Conservation (phyloP, 2,113 vertebrate genomes). For the Lophochroa leadbeateri region DNA sequence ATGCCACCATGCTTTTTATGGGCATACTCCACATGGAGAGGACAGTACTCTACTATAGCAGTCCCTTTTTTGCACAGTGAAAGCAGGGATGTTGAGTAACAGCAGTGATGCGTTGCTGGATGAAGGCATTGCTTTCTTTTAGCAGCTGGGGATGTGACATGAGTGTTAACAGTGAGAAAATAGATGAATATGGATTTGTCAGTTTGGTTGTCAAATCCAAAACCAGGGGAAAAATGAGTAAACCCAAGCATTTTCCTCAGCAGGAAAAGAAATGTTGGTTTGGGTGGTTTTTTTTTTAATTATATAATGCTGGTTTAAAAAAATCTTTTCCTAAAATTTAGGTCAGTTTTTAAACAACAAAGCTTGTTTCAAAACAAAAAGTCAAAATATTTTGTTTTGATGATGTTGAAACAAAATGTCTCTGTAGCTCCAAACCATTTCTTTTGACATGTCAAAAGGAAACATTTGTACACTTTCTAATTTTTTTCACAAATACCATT, state of each 20-base stretch:
- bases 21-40: not conserved
- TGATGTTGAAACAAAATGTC: slow-evolving; percentile 22
- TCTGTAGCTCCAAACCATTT: not conserved
- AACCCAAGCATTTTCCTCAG: not conserved
- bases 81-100: not conserved
- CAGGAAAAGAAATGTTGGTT: not conserved
- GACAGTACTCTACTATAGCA: not conserved
- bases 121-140: not conserved
- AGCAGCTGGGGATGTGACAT: not conserved
- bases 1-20: not conserved
- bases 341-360: slow-evolving; percentile 50
- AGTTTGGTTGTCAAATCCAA: not conserved
- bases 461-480: slow-evolving; percentile 63
- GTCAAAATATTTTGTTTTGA: slow-evolving; percentile 66
- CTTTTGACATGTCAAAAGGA: slow-evolving; percentile 44
- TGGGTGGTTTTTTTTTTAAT: not conserved
- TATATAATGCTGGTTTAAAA: not conserved
- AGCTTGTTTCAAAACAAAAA: slow-evolving; percentile 49
- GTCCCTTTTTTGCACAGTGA: not conserved
- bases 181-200: slow-evolving; percentile 44
- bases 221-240: not conserved
- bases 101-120: not conserved
- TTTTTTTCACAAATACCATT: slow-evolving; percentile 40
- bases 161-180: not conserved
- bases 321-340: slow-evolving; percentile 20